Conservation (phyloP, 2,888 invertebrate genomes). For the Seira sanloemensis region DNA sequence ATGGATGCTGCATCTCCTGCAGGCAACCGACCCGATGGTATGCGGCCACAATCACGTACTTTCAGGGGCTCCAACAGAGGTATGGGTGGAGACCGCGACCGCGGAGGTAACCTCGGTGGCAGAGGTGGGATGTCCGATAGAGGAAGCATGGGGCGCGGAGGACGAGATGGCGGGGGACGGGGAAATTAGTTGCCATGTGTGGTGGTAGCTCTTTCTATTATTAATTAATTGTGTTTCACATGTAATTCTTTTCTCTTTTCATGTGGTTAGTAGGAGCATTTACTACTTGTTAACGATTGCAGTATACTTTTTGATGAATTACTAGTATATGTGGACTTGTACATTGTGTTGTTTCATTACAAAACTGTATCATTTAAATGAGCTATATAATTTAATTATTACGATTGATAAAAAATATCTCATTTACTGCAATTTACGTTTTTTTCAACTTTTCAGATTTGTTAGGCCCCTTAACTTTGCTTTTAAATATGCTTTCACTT, state of each 20-base stretch:
- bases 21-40: constrained; percentile 58
- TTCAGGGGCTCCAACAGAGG: constrained; percentile 71
- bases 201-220: constrained; percentile 44
- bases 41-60: constrained; percentile 64
- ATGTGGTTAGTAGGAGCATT: constrained; percentile 41
- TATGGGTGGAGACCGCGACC: constrained; percentile 58
- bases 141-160: constrained; percentile 74
- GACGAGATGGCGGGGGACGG: constrained; percentile 75
- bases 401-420: neutral
- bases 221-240: constrained; percentile 39
- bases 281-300: constrained; percentile 48
- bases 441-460: constrained; percentile 32
- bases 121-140: constrained; percentile 74
- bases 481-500: constrained; percentile 56
- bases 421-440: constrained; percentile 7
- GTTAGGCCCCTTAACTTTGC: constrained; percentile 52
- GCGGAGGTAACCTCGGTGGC: constrained; percentile 72
- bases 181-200: constrained; percentile 52
- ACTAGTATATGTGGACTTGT: constrained; percentile 59
- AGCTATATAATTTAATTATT: neutral
- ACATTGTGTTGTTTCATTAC: constrained; percentile 32
- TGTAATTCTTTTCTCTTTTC: neutral
- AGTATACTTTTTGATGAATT: constrained; percentile 47
- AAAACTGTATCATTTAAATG: neutral
- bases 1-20: constrained; percentile 64